Percentiles rank a stretch among this genome's conserved stretches.
These are phyloP conservation scores for Bungarus multicinctus DNA, from an alignment of 2,113 vertebrate species.

Conservation along the genomic window DNA sequence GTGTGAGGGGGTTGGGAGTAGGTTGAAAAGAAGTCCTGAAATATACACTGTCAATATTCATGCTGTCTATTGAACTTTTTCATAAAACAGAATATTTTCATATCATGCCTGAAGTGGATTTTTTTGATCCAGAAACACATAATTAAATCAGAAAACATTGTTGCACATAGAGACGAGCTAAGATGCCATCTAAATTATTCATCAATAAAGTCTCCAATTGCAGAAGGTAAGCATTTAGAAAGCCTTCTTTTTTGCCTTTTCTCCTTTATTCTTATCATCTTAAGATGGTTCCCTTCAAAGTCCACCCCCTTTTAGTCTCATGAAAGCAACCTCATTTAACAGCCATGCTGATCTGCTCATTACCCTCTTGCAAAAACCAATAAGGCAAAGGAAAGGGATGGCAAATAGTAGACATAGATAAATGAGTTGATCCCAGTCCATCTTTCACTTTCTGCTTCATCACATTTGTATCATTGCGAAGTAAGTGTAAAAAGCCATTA, in stretches of 20 bases:
- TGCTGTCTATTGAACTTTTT: conserved; percentile 63
- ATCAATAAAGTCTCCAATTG: conserved; percentile 59
- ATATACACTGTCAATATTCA: conserved; percentile 51
- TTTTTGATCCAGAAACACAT: conserved; percentile 57
- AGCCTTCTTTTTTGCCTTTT: conserved; percentile 2
- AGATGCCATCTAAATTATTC: conserved; percentile 72
- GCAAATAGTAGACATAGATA: conserved; percentile 51
- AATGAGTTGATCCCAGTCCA: conserved; percentile 55
- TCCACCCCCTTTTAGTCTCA: conserved; percentile 45
- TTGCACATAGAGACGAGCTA: conserved; percentile 56
- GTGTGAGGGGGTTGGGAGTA: neutral
- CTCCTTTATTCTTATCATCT: conserved; percentile 49
- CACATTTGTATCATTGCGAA: conserved; percentile 59
- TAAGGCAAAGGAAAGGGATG: conserved; percentile 54
- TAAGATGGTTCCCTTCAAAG: conserved; percentile 67
- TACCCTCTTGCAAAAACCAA: conserved; percentile 61
- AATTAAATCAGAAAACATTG: conserved; percentile 74
- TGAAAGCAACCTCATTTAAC: conserved; percentile 68
- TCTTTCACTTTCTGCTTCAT: conserved; percentile 57
- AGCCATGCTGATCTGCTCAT: conserved; percentile 67
- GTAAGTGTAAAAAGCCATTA: conserved; percentile 48
- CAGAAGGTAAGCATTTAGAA: conserved; percentile 60
- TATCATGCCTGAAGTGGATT: conserved; percentile 55
- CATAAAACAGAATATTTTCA: conserved; percentile 58
- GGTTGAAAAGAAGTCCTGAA: conserved; percentile 33